These are phyloP conservation scores for Ellobium chinense DNA, from an alignment of 2,888 invertebrate genomes.

Conservation along the genomic window DNA sequence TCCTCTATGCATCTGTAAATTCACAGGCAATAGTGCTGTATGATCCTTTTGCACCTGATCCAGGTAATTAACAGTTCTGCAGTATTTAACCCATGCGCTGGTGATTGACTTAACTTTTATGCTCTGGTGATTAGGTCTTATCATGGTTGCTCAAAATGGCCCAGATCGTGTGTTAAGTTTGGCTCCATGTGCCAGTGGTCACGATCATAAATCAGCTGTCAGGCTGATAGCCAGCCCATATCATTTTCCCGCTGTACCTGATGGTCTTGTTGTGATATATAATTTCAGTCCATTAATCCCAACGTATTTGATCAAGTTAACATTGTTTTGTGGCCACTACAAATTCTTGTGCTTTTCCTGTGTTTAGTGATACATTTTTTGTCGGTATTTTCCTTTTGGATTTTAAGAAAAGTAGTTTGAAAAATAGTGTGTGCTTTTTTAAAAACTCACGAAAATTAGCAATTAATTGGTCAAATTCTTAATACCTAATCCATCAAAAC, in stretches of 20 bases:
- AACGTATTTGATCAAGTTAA: not conserved
- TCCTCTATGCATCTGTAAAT: constrained; percentile 7
- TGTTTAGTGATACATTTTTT: not conserved
- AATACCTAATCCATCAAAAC: not conserved
- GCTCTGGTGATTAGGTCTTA: no score
- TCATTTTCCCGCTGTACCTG: not conserved
- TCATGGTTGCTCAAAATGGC: not conserved
- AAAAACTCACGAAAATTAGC: not conserved
- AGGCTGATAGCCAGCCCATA: not conserved
- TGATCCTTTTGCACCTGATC: constrained; percentile 10
- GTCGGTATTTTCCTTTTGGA: not conserved
- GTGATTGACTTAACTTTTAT: no score
- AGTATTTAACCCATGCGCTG: no score
- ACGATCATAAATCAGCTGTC: not conserved
- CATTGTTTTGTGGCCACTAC: not conserved
- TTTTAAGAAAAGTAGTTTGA: not conserved
- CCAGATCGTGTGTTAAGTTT: not conserved
- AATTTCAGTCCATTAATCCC: not conserved
- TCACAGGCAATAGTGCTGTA: constrained; percentile 45
- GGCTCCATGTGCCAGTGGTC: no score
- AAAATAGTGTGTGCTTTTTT: not conserved
- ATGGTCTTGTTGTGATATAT: not conserved
- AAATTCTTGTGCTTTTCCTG: not conserved
- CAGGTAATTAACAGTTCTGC: no score
- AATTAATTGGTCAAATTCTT: not conserved